Percentiles rank a stretch among this genome's conserved stretches.
These are phyloP conservation scores for Synodontis membranacea DNA, from an alignment of 2,113 vertebrate genomes.

Conservation along the genomic window DNA sequence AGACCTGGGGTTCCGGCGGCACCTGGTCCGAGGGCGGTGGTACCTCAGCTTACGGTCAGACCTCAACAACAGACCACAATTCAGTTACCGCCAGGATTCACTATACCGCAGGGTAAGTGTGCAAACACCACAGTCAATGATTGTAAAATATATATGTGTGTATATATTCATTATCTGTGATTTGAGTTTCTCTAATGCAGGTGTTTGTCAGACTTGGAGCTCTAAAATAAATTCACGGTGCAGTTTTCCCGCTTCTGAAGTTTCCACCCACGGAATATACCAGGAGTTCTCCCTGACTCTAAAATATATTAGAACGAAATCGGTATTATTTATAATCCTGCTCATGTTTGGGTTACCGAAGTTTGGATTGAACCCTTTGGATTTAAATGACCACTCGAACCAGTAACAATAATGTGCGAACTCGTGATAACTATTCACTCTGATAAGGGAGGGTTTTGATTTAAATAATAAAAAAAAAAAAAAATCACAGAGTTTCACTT, in stretches of 20 bases:
- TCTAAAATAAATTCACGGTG: not conserved
- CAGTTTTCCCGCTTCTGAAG: not conserved
- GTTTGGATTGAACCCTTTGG: not conserved
- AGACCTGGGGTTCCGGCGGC: constrained; percentile 66
- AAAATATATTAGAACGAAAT: not conserved
- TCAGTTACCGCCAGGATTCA: constrained; percentile 86
- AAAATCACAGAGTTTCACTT: not conserved
- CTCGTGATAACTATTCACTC: not conserved
- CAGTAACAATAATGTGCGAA: not conserved
- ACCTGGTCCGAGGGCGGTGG: constrained; percentile 72
- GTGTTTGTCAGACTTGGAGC: not conserved
- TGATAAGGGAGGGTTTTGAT: not conserved
- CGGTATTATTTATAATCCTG: not conserved
- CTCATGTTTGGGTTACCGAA: not conserved
- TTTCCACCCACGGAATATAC: not conserved
- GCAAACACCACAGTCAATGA: not conserved
- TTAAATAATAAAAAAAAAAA: too few relatives aligned
- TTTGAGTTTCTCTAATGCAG: not conserved
- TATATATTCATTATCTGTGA: too few relatives aligned
- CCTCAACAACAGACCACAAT: constrained; percentile 84
- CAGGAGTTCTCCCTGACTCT: not conserved
- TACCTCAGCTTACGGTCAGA: constrained; percentile 83
- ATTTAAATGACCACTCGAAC: not conserved
- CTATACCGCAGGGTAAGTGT: constrained; percentile 81
- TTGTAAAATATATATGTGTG: too few relatives aligned